These are phyloP conservation scores for Dexiosoma caninum DNA, from an alignment of 2,888 invertebrate species.

Conservation along the genomic window DNA sequence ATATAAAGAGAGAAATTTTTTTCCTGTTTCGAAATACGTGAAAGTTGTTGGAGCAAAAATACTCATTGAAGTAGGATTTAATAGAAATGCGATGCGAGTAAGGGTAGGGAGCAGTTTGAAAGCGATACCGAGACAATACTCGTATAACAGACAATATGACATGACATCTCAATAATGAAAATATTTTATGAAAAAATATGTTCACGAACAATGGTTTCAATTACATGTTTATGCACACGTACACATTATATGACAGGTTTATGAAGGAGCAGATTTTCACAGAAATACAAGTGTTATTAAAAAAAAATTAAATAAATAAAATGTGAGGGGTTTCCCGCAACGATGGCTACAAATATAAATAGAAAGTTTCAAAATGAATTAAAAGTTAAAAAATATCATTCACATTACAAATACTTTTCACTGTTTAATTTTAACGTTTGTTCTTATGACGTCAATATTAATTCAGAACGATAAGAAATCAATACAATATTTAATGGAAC, in stretches of 20 bases:
- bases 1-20: not conserved
- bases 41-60: not conserved
- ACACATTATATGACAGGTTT: not conserved
- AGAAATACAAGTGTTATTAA: not conserved
- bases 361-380: no score
- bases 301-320: no score
- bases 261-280: not conserved
- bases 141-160: slow-evolving; percentile 14
- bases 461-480: no score
- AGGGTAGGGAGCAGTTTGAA: not conserved
- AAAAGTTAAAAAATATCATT: no score
- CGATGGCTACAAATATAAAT: no score
- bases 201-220: not conserved
- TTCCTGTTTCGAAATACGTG: not conserved
- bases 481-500: no score
- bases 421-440: no score
- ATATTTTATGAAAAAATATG: not conserved
- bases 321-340: no score
- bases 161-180: slow-evolving; percentile 36
- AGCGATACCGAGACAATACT: slow-evolving; percentile 9
- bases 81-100: slow-evolving; percentile 37
- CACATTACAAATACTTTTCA: no score
- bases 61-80: not conserved
- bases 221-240: not conserved
- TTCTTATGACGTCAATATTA: no score